phyloP scores from a whole-genome alignment of 2,797 vertebrate genomes.

The Typhlichthys subterraneus region DNA sequence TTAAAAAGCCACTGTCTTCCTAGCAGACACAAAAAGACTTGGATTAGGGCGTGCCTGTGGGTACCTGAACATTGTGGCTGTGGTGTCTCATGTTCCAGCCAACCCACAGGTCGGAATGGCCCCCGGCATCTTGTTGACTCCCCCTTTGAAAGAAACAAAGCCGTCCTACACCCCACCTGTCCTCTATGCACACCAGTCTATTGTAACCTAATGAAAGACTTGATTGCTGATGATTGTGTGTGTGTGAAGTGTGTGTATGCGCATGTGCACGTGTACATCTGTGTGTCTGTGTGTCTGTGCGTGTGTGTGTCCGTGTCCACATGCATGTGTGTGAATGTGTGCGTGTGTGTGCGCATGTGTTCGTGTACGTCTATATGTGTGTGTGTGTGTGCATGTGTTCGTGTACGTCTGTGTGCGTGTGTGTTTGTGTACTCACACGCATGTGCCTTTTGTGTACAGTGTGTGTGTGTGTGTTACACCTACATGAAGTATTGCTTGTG shows the following conservation, averaged over 20 bases:
- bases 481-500: conserved; percentile 61
- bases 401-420: conserved; percentile 27
- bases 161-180: conserved; percentile 55
- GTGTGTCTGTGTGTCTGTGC: too few relatives aligned
- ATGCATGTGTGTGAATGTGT: background rate
- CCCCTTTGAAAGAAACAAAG: conserved; percentile 59
- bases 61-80: conserved; percentile 47
- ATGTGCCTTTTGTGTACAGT: conserved; percentile 35
- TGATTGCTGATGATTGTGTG: conserved; percentile 8
- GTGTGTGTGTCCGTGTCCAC: too few relatives aligned
- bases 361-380: background rate
- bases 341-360: background rate
- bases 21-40: background rate
- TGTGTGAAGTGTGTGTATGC: too few relatives aligned
- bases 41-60: conserved; percentile 21
- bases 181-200: conserved; percentile 37
- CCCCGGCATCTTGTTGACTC: conserved; percentile 40
- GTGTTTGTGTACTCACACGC: conserved; percentile 21
- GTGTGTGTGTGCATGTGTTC: conserved; percentile 13
- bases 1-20: background rate
- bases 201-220: conserved; percentile 47
- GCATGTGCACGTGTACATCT: too few relatives aligned
- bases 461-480: conserved; percentile 17
- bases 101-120: conserved; percentile 42
- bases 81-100: conserved; percentile 62